Evolutionary conservation across 2,797 vertebrate species (phyloP), one percentile per base, ranked within the genome.

Genomic region (Lemur catta): DNA sequence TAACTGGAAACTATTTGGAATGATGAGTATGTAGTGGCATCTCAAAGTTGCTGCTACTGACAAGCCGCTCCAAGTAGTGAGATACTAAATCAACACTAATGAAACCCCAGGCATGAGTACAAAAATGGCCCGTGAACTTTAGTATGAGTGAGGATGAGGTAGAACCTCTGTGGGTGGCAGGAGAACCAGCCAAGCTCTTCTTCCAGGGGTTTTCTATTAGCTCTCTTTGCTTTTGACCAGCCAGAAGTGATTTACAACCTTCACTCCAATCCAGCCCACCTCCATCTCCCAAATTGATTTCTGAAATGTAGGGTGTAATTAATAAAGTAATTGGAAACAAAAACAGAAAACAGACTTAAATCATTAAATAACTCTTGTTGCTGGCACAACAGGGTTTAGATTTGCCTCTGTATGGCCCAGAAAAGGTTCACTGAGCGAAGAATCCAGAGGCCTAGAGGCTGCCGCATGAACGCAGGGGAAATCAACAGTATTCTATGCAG

Each of bases 281-380:
- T 33, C 41, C 8, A 35, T 46, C 52, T 95, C 30, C 76, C 41
- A 52, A 71, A 93, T 92, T 43, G 43, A 72, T 35, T 72, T 79
- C 24, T 26, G 79, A 87, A 81, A 52, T 91, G 10, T 41, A 61
- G 52, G 84, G 63, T 1, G 1, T 7, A 69, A 52, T 75, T 41
- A 86, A 43, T 4, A 57, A 59, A 74, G 11, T 50, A 57, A 55
- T 50, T 46, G 63, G 28, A 81, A 80, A 79, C 22, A 74, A 84
- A 82, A 90, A 30, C 26, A 71, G 63, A 80, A 82, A 43, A n/a
- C 24, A 46, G 12, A 46, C 35, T 17, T n/a, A 41, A 76, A 67
- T 30, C 10, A 35, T 48, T 17, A 55, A 69, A 84, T 7, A 59
- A 76, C 4, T 28, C 38, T 6, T 69, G 1, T 59, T 72, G 26